phyloP scores from a whole-genome alignment of 1,140 invertebrate genomes.

The Mylabris phalerata region DNA sequence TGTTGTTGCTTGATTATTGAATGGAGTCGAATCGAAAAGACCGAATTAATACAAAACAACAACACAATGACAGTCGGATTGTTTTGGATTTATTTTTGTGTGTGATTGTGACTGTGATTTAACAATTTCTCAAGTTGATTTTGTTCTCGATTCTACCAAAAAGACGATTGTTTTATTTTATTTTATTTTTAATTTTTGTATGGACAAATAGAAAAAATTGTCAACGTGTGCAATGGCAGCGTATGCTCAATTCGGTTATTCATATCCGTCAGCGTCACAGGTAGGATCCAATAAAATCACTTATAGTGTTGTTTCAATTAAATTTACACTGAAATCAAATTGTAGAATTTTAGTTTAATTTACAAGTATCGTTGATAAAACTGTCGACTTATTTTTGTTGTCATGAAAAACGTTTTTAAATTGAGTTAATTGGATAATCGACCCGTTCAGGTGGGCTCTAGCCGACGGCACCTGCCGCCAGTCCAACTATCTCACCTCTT shows the following conservation, averaged over 20 bases:
- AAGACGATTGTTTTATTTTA: conserved; percentile 1
- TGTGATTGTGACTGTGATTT: conserved; percentile 22
- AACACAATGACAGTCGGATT: conserved; percentile 17
- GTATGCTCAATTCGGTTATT: conserved; percentile 76
- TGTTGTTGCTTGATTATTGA: conserved; percentile 18
- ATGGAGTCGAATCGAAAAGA: conserved; percentile 7
- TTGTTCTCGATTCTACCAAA: background rate
- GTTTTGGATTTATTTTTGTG: conserved; percentile 20
- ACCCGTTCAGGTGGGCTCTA: background rate
- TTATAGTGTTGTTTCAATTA: too few species aligned
- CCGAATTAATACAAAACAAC: too few species aligned
- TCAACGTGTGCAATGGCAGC: conserved; percentile 57
- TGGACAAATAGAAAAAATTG: background rate
- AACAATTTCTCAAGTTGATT: background rate
- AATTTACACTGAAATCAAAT: too few species aligned
- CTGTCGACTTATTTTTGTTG: too few species aligned
- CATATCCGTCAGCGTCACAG: conserved; percentile 72
- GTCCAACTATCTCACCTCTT: too few species aligned
- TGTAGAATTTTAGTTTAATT: too few species aligned
- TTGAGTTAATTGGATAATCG: conserved; percentile 8
- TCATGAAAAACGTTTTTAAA: too few species aligned
- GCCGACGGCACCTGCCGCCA: conserved; percentile 8
- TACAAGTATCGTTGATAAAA: too few species aligned
- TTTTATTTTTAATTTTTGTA: conserved; percentile 6
- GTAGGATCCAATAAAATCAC: conserved; percentile 42